Evolutionary conservation across 1,140 invertebrate genomes (phyloP), one percentile per base, ranked within the genome.

Genomic region (Macrotrachela quadricornifera): DNA sequence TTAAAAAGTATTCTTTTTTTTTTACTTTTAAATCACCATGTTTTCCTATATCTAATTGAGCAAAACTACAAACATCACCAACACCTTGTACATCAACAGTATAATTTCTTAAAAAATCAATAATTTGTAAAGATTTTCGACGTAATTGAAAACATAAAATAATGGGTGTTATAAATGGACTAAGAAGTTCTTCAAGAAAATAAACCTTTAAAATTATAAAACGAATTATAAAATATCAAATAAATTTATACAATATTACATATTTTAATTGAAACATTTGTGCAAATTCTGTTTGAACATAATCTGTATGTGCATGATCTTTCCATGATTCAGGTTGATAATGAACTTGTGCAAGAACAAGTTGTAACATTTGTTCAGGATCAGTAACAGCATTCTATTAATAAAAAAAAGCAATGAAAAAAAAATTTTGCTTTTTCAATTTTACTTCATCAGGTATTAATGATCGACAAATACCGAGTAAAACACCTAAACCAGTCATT

Each of bases 11-110:
- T n/a, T n/a, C n/a, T n/a, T n/a, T 30, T 4, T 30, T 30, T 8
- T 30, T 30, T 30, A 30, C 21, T 30, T 30, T 54, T 21, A 83
- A 82, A 72, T 92, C 83, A 6, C 90, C 90, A 69, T 95, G 87
- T 60, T 80, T 80, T 47, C 80, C 74, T 10, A 95, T 78, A 67
- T 95, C 86, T 82, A 91, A 85, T 69, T 86, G 79, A 37, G 91
- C 88, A 71, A 96, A 96, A 11, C 87, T 88, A 65, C 92, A 97
- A 0, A 97, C 86, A 67, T 97, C 91, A 1, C 92, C 92, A 1
- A 95, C 88, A 0, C 90, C 91, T 4, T 82, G 78, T 0, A 96
- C 83, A 57, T 86, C 82, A 10, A 95, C 83, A 0, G 91, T 96
- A 64, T 94, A 95, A 63, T 91, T 88, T 12, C 86, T 75, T 64